Evolutionary conservation across 1,140 invertebrate genomes (phyloP).

Genomic region (Acromyrmex charruanus): DNA sequence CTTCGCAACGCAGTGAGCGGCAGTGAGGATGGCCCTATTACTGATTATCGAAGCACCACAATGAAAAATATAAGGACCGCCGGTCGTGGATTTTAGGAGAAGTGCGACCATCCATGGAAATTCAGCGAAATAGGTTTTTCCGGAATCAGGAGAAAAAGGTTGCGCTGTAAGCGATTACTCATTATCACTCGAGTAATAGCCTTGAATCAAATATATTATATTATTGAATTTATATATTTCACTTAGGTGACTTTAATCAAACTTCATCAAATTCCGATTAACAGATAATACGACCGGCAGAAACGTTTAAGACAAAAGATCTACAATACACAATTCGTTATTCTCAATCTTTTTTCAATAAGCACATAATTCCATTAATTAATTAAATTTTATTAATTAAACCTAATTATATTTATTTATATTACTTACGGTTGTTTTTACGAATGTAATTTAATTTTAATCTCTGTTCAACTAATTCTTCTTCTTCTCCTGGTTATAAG

Average conservation of each 20-base stretch:
- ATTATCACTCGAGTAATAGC: not conserved
- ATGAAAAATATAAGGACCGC: slow-evolving; percentile 76
- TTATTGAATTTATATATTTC: not conserved
- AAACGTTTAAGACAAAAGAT: too few species aligned
- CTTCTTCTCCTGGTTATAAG: too few species aligned
- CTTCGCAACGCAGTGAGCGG: slow-evolving; percentile 86
- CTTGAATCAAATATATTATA: not conserved
- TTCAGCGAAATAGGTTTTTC: slow-evolving; percentile 86
- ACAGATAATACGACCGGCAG: too few species aligned
- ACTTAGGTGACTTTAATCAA: not conserved
- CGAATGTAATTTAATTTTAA: too few species aligned
- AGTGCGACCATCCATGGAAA: slow-evolving; percentile 88
- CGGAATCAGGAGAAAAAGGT: slow-evolving; percentile 68
- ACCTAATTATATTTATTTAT: too few species aligned
- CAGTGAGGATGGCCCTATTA: slow-evolving; percentile 86
- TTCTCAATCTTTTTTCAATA: too few species aligned
- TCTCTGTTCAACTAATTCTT: too few species aligned
- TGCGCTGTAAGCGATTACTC: slow-evolving; percentile 57
- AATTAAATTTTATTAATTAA: too few species aligned
- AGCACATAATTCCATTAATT: too few species aligned
- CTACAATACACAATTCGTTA: too few species aligned
- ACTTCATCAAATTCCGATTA: too few species aligned
- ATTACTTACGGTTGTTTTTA: too few species aligned
- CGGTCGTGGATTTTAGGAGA: slow-evolving; percentile 69
- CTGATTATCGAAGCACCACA: slow-evolving; percentile 87